These are phyloP conservation scores for Harpalus rufipes DNA, from an alignment of 2,888 invertebrate genomes.

Conservation along the genomic window DNA sequence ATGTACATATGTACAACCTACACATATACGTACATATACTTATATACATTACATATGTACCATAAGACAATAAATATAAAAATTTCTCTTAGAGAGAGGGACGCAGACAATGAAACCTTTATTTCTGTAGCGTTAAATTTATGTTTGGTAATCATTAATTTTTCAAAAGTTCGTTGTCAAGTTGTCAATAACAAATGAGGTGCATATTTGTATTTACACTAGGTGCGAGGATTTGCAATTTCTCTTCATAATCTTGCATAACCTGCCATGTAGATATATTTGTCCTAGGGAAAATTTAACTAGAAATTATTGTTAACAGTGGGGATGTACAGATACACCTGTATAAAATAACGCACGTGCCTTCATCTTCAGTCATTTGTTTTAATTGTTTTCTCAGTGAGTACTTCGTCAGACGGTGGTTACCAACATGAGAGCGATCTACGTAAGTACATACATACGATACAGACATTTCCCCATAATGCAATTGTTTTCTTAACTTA, in stretches of 20 bases:
- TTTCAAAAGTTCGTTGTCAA: constrained; percentile 52
- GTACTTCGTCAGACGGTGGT: constrained; percentile 16
- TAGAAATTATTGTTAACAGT: constrained; percentile 61
- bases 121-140: background rate
- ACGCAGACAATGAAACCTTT: constrained; percentile 29
- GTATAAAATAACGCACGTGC: constrained; percentile 53
- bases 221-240: constrained; percentile 60
- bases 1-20: background rate
- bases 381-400: constrained; percentile 58
- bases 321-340: constrained; percentile 60
- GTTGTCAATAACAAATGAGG: constrained; percentile 50
- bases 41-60: background rate
- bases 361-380: constrained; percentile 49
- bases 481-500: constrained; percentile 26
- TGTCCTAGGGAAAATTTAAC: constrained; percentile 64
- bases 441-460: constrained; percentile 33
- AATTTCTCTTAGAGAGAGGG: constrained; percentile 22
- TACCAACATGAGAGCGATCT: constrained; percentile 54
- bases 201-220: constrained; percentile 45
- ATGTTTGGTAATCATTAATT: constrained; percentile 48
- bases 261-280: constrained; percentile 52
- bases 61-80: constrained; percentile 26
- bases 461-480: constrained; percentile 14
- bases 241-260: constrained; percentile 63
- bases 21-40: background rate